These are phyloP conservation scores for Drosophila barbarae DNA, from an alignment of 2,888 invertebrate genomes.

Conservation along the genomic window DNA sequence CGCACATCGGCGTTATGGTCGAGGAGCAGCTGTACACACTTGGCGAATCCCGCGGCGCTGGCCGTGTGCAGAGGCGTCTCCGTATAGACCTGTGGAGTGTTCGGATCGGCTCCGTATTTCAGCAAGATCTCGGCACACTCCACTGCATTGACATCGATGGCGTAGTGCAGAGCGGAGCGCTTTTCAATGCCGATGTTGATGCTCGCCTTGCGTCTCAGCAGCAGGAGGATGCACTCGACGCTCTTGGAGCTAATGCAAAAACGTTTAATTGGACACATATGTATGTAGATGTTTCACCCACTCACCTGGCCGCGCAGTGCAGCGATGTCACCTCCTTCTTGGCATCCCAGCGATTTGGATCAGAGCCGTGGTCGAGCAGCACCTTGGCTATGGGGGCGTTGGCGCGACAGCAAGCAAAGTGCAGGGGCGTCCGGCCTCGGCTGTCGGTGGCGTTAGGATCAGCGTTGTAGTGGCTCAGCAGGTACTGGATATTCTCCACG, in stretches of 20 bases:
- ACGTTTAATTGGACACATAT: conserved; percentile 8
- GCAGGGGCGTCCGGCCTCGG: conserved; percentile 86
- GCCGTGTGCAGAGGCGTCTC: conserved; percentile 92
- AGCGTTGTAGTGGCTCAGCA: conserved; percentile 79
- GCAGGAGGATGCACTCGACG: conserved; percentile 81
- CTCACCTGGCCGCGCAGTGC: conserved; percentile 87
- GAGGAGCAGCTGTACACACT: conserved; percentile 86
- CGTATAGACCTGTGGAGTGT: conserved; percentile 90
- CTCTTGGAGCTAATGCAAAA: conserved; percentile 72
- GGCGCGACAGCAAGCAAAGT: conserved; percentile 89
- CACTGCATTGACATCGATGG: conserved; percentile 87
- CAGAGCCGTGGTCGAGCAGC: conserved; percentile 85
- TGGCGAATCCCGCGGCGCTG: conserved; percentile 85
- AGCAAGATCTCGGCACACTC: conserved; percentile 88
- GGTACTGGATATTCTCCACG: conserved; percentile 67
- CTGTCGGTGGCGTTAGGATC: conserved; percentile 84
- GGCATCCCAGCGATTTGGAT: conserved; percentile 87
- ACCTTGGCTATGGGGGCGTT: conserved; percentile 86
- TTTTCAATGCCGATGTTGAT: conserved; percentile 87
- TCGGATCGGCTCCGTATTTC: conserved; percentile 89
- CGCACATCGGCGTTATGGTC: conserved; percentile 89
- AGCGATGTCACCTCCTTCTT: conserved; percentile 86
- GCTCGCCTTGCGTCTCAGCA: conserved; percentile 88
- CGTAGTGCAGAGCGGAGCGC: conserved; percentile 90
- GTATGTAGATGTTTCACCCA: conserved; percentile 22